Evolutionary conservation across 1,140 invertebrate species (phyloP).

Genomic region (Pogonognathellus flavescens): DNA sequence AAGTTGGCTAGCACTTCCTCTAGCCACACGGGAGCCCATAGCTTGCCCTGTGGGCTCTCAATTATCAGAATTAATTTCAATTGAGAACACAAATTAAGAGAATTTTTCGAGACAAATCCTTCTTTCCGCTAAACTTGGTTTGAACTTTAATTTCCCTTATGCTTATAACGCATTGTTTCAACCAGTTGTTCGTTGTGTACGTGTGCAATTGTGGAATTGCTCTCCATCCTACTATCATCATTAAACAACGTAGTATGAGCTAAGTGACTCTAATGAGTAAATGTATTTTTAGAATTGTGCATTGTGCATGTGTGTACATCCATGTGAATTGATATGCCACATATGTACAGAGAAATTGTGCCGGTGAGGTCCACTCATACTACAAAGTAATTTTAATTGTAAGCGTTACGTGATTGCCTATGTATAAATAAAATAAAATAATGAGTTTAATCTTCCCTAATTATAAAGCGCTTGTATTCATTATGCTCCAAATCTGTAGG

Average conservation of each 20-base stretch:
- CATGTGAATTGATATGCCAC: no score
- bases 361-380: slow-evolving; percentile 25
- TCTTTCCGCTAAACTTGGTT: slow-evolving; percentile 31
- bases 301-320: not conserved
- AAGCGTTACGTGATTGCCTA: slow-evolving; percentile 12
- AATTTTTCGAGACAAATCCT: slow-evolving; percentile 44
- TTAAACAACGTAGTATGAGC: not conserved
- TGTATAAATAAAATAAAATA: slow-evolving; percentile 16
- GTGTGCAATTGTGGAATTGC: not conserved
- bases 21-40: slow-evolving; percentile 17
- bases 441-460: slow-evolving; percentile 9
- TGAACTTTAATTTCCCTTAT: slow-evolving; percentile 7
- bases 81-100: slow-evolving; percentile 39
- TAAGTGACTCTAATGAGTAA: slow-evolving; percentile 24
- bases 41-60: slow-evolving; percentile 48
- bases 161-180: not conserved
- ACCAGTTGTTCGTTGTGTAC: slow-evolving; percentile 6
- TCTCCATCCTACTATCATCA: slow-evolving; percentile 15
- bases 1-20: slow-evolving; percentile 38
- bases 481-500: not conserved
- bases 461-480: not conserved
- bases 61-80: slow-evolving; percentile 46
- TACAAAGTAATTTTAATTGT: slow-evolving; percentile 11
- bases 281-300: slow-evolving; percentile 16
- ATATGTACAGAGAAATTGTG: not conserved